Evolutionary conservation across 2,888 invertebrate genomes (phyloP).

Genomic region (Drosophila trichaetosa): DNA sequence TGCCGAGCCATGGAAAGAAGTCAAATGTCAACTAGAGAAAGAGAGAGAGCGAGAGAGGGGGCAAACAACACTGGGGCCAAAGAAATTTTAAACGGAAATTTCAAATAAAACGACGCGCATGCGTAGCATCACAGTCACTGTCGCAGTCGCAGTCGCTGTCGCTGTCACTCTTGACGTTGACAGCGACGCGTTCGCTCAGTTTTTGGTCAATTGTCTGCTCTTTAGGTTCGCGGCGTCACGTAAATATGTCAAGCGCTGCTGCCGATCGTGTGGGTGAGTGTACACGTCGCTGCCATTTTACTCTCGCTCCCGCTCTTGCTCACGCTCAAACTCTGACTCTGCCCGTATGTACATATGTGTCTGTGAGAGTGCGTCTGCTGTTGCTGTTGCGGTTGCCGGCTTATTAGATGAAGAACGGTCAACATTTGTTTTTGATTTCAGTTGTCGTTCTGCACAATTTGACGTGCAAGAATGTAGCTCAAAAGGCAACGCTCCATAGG

Average conservation of each 20-base stretch:
- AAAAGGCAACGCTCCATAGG: conserved; percentile 33
- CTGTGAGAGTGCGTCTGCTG: conserved; percentile 6
- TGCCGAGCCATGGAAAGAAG: conserved; percentile 55
- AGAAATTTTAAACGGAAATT: conserved; percentile 72
- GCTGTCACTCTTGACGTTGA: conserved; percentile 17
- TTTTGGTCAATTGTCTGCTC: conserved; percentile 60
- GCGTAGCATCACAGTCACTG: conserved; percentile 27
- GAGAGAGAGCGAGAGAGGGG: not conserved
- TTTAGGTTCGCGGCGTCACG: conserved; percentile 55
- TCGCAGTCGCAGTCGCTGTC: not conserved
- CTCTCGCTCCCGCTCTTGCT: conserved; percentile 10
- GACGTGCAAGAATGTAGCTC: conserved; percentile 74
- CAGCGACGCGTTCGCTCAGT: conserved; percentile 31
- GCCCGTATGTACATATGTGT: not conserved
- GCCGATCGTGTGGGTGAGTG: conserved; percentile 67
- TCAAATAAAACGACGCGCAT: conserved; percentile 67
- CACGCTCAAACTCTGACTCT: conserved; percentile 14
- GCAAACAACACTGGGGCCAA: conserved; percentile 32
- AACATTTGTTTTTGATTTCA: conserved; percentile 78
- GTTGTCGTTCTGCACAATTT: conserved; percentile 60
- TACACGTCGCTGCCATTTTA: conserved; percentile 37
- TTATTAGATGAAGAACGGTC: conserved; percentile 71
- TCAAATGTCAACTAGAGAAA: conserved; percentile 64
- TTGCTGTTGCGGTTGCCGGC: conserved; percentile 56
- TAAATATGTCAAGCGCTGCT: conserved; percentile 66